Conservation (phyloP, 2,797 vertebrate species). For the Picus viridis region DNA sequence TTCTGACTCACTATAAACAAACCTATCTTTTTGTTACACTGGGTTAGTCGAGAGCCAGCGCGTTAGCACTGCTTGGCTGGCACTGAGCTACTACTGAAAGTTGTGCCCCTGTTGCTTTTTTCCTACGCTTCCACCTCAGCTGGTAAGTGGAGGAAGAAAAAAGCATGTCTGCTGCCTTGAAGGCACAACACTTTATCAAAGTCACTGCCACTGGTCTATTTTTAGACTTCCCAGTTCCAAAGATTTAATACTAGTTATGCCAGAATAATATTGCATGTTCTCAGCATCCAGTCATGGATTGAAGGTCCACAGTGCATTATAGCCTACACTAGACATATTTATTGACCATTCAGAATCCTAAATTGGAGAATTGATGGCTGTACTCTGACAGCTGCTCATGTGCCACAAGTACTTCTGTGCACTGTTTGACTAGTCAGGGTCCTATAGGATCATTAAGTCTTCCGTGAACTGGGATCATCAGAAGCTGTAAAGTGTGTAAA, state of each 20-base stretch:
- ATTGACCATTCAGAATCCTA: not conserved
- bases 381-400: not conserved
- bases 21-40: not conserved
- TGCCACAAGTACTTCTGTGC: not conserved
- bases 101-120: not conserved
- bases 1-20: not conserved
- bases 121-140: not conserved
- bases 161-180: not conserved
- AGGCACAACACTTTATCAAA: not conserved
- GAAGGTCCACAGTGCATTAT: not conserved
- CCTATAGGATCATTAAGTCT: not conserved
- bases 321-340: not conserved
- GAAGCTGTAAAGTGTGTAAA: not conserved
- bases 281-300: not conserved
- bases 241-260: not conserved
- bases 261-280: not conserved
- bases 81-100: not conserved
- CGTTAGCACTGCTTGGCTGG: not conserved
- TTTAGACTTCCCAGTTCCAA: constrained; percentile 21
- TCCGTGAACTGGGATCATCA: not conserved
- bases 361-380: not conserved
- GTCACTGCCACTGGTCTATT: constrained; percentile 16
- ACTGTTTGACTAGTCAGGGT: not conserved
- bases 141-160: not conserved
- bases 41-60: not conserved